Conservation (phyloP, 1,140 invertebrate genomes). For the Eriocheir sinensis region DNA sequence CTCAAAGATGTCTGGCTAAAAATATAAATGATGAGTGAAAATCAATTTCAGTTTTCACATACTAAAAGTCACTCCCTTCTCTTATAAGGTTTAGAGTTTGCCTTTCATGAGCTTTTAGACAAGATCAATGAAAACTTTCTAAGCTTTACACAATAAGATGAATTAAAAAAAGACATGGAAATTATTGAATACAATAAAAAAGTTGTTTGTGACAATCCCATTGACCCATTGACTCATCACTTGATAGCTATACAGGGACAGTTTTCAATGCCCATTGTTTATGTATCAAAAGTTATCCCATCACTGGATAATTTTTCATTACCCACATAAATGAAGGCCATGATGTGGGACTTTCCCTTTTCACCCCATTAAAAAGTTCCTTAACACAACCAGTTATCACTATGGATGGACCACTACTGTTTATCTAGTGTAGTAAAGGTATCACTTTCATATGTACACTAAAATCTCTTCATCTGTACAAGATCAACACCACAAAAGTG, state of each 20-base stretch:
- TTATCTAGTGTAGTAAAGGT: constrained; percentile 48
- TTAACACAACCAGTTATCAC: constrained; percentile 75
- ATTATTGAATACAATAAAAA: constrained; percentile 30
- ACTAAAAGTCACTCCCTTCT: neutral
- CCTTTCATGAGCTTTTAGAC: neutral
- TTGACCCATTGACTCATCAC: neutral
- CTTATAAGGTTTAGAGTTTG: neutral
- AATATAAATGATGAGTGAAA: neutral
- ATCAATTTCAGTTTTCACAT: neutral
- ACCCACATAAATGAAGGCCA: constrained; percentile 44
- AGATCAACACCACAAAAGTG: constrained; percentile 55
- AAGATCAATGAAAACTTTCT: neutral
- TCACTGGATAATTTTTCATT: constrained; percentile 15
- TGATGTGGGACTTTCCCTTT: constrained; percentile 26
- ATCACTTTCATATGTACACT: constrained; percentile 64
- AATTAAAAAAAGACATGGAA: neutral
- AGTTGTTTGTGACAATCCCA: neutral
- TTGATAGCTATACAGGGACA: constrained; percentile 12
- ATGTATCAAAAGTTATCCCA: constrained; percentile 40
- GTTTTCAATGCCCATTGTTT: neutral
- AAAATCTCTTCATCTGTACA: constrained; percentile 66
- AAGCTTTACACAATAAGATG: neutral
- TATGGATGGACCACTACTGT: constrained; percentile 76
- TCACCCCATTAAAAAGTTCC: constrained; percentile 36
- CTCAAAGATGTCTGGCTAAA: neutral